Base-by-base conservation (phyloP, 2,888 invertebrate species). In the Polymixis flavicincta region DNA sequence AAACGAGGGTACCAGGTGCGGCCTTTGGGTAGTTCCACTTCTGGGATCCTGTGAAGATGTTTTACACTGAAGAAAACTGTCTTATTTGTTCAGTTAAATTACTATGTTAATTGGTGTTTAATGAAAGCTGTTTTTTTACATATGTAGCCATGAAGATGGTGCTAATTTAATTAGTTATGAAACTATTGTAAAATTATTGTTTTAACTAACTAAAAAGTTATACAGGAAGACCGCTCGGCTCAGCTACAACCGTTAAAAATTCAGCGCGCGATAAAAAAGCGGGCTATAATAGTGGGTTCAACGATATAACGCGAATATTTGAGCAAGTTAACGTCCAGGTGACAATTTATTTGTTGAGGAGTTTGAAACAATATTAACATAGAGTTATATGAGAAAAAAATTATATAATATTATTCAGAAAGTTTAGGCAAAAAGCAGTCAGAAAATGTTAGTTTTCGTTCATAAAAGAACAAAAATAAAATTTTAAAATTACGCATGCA, bases 1-100 rank as follows among this genome's bases (percentile, higher is more conserved):
- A 85, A 74, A 0, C 87, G 90, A 0, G 95, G 94, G 85, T 96
- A 96, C 96, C 96, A 96, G 42, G 85, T 82, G 0, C 95, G 92
- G 11, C 87, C 74, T 7, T 84, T 89, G 0, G 92, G 87, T 25
- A 80, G 82, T 0, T 90, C 86, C 0, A 85, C 86, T 25, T 95
- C 95, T 0, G 89, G 84, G 17, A 94, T 91, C 61, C 96, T 95
- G 86, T 22, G 9, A 22, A 76, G 14, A 59, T 59, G 22, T 52
- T 50, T 22, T 25, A 4, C 8, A 79, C 52, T 76, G 25, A 72
- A 76, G 28, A 28, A 52, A 6, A 0, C 19, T 79, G 52, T 60
- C 79, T 45, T 59, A 42, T 71, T 45, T 76, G 22, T 3, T 22
- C 22, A 14, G 22, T 60, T 32, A 32, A 65, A 13, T 45, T 11